These are phyloP conservation scores for Chironex yamaguchii DNA, from an alignment of 30 jellyfish, hydroid and myxozoan species.

Conservation along the genomic window DNA sequence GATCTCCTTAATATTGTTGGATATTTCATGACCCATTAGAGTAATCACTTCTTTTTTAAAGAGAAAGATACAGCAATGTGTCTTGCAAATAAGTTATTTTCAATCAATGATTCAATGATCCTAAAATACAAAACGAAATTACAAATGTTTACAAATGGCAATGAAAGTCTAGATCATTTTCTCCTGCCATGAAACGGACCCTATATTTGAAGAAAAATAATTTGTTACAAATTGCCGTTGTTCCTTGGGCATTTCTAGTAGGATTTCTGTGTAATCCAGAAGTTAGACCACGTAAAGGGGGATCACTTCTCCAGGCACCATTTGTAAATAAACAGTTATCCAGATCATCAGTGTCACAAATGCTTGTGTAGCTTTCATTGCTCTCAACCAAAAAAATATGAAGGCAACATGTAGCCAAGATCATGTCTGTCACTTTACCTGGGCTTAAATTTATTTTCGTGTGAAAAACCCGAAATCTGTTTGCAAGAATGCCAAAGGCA, in stretches of 20 bases:
- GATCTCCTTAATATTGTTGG: neutral
- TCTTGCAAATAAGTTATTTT: no score
- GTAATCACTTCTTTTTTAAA: no score
- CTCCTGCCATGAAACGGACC: constrained; percentile 35
- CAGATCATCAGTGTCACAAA: constrained; percentile 13
- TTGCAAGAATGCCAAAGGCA: constrained; percentile 52
- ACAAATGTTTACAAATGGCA: no score
- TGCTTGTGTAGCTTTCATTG: constrained; percentile 19
- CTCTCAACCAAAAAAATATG: constrained; percentile 10
- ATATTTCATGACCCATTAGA: neutral
- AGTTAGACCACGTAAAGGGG: neutral
- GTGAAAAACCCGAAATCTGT: constrained; percentile 32
- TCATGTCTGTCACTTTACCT: neutral
- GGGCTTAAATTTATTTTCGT: constrained; percentile 13
- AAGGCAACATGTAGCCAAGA: constrained; percentile 40
- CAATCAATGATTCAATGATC: no score
- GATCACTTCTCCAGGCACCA: constrained; percentile 45
- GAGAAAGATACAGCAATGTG: no score
- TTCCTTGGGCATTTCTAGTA: neutral
- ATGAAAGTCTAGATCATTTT: constrained; percentile 10
- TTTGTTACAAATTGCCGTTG: constrained; percentile 18
- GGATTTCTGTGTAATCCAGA: constrained; percentile 30
- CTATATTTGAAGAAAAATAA: constrained; percentile 14
- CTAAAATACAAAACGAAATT: no score
- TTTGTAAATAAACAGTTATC: neutral